phyloP scores from a whole-genome alignment of 2,888 invertebrate species.

The Dryadula phaetusa region DNA sequence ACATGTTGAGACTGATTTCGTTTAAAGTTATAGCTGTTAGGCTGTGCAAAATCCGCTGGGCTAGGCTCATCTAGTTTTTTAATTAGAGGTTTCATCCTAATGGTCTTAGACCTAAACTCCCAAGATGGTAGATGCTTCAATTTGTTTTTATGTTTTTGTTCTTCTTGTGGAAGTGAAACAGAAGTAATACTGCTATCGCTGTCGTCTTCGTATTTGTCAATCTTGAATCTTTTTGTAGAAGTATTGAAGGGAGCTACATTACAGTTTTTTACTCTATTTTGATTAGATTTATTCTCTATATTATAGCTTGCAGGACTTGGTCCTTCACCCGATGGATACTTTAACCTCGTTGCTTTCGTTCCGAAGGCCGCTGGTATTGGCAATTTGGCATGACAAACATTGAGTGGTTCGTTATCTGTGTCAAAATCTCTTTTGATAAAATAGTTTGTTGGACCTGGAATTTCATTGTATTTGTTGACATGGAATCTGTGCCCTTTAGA shows the following conservation, averaged over 20 bases:
- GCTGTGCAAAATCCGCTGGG: constrained; percentile 58
- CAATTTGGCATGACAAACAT: constrained; percentile 57
- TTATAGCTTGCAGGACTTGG: constrained; percentile 68
- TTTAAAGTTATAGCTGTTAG: constrained; percentile 44
- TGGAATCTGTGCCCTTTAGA: constrained; percentile 62
- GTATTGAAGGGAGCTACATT: constrained; percentile 62
- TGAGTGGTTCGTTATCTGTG: constrained; percentile 48
- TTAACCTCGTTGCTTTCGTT: constrained; percentile 63
- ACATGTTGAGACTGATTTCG: constrained; percentile 52
- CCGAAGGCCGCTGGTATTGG: constrained; percentile 65
- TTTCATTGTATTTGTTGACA: constrained; percentile 46
- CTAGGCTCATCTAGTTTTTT: constrained; percentile 58
- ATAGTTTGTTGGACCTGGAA: constrained; percentile 68
- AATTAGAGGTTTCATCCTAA: constrained; percentile 60
- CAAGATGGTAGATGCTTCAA: constrained; percentile 56
- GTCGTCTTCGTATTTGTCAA: constrained; percentile 49
- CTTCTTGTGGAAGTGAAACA: constrained; percentile 33
- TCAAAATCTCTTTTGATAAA: constrained; percentile 66
- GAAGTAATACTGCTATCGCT: constrained; percentile 28
- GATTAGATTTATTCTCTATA: constrained; percentile 50
- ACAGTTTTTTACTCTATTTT: constrained; percentile 52
- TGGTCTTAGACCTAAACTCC: constrained; percentile 68
- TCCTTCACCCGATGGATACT: constrained; percentile 54
- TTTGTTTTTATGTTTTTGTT: constrained; percentile 29
- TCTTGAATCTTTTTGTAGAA: constrained; percentile 61